Percentiles rank a stretch among this genome's conserved stretches.
Evolutionary conservation across 2,113 vertebrate species (phyloP).

Genomic region (Microcebus griseorufus): DNA sequence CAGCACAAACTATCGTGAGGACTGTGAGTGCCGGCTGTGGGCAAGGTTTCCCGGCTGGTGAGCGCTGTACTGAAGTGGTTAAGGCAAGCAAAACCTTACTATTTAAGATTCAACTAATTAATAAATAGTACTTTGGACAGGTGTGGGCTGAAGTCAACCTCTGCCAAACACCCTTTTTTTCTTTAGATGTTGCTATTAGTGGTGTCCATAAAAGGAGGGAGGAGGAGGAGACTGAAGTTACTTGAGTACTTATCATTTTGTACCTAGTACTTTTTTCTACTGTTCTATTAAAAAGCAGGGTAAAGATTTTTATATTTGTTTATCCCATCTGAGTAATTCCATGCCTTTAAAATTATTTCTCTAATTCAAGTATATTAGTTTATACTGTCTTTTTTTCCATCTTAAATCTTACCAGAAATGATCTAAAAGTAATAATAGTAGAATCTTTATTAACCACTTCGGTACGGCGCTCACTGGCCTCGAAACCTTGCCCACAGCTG

Average conservation of each 20-base stretch:
- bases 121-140: not conserved
- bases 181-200: not conserved
- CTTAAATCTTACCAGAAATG: not conserved
- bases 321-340: conserved; percentile 7
- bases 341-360: not conserved
- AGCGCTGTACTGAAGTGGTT: no score
- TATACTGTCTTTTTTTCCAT: not conserved
- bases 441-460: not conserved
- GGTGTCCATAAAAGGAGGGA: not conserved
- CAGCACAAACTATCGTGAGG: no score
- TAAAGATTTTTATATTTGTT: conserved; percentile 20
- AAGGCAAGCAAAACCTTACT: conserved; percentile 4
- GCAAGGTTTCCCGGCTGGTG: no score
- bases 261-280: not conserved
- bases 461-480: no score
- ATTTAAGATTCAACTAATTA: conserved; percentile 26
- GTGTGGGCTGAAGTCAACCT: not conserved
- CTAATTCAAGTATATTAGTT: conserved; percentile 37
- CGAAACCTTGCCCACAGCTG: no score
- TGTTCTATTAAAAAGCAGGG: not conserved
- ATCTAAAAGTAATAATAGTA: not conserved
- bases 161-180: not conserved
- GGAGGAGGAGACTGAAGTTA: not conserved
- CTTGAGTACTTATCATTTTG: conserved; percentile 7
- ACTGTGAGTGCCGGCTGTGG: no score